Conservation (phyloP, 64 coral and sea anemone species). For the Porites lutea region DNA sequence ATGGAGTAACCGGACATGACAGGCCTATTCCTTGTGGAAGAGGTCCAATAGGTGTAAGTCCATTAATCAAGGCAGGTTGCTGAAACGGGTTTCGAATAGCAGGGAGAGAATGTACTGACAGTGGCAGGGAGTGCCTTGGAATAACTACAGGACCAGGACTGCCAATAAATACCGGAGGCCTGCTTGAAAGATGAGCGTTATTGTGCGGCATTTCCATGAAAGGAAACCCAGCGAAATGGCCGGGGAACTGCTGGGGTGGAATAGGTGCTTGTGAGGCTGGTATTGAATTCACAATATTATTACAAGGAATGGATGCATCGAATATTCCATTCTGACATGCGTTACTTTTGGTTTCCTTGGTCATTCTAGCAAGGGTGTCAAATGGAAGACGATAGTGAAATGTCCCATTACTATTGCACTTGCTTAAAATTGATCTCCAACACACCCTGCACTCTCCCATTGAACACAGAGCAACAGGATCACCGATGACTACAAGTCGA, state of each 20-base stretch:
- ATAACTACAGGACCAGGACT: not conserved
- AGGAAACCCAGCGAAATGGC: not conserved
- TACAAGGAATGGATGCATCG: not conserved
- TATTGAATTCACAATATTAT: not conserved
- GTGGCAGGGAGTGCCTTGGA: not conserved
- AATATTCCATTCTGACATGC: not conserved
- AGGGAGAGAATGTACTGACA: not conserved
- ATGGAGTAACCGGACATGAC: not conserved
- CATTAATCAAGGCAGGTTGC: not conserved
- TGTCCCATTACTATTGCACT: constrained; percentile 90
- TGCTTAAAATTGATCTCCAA: constrained; percentile 90
- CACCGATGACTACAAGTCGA: constrained; percentile 82
- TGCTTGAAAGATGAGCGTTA: not conserved
- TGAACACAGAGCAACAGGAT: constrained; percentile 92
- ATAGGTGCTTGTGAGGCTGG: not conserved
- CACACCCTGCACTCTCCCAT: constrained; percentile 79
- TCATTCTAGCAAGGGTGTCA: constrained; percentile 67
- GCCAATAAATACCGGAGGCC: not conserved
- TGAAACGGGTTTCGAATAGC: not conserved
- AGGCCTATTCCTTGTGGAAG: not conserved
- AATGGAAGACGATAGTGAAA: constrained; percentile 93
- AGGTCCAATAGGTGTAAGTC: not conserved
- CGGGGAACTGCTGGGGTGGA: not conserved
- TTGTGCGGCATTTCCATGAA: not conserved
- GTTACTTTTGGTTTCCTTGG: constrained; percentile 48